These are phyloP conservation scores for Erebia aethiops DNA, from an alignment of 2,888 invertebrate genomes.

Conservation along the genomic window DNA sequence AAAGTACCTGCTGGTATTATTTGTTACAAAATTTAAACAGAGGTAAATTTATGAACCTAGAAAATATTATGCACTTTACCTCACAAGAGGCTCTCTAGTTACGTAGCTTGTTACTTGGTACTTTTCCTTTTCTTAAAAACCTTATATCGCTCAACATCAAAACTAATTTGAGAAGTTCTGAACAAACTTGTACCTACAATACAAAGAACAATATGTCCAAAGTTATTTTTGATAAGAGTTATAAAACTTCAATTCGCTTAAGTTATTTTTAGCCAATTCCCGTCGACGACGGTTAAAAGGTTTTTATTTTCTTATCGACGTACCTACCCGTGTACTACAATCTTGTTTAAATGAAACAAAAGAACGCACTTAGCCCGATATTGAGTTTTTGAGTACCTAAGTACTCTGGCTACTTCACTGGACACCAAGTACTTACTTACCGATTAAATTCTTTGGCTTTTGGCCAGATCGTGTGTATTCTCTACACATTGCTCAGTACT, in stretches of 20 bases:
- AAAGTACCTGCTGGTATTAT: too few species aligned
- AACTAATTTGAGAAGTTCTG: slow-evolving; percentile 3
- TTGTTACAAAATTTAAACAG: too few species aligned
- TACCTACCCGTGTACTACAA: background rate
- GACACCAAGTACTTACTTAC: slow-evolving; percentile 18
- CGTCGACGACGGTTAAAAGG: slow-evolving; percentile 13
- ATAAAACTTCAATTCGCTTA: slow-evolving; percentile 10
- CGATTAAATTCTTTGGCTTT: slow-evolving; percentile 25
- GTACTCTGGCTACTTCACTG: slow-evolving; percentile 23
- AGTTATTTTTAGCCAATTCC: slow-evolving; percentile 19
- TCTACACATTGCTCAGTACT: background rate
- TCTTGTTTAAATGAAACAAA: slow-evolving; percentile 19
- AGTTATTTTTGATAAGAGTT: slow-evolving; percentile 16
- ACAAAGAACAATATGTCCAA: slow-evolving; percentile 3
- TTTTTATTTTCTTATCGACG: slow-evolving; percentile 18
- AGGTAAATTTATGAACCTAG: background rate
- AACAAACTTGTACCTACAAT: background rate
- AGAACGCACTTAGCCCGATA: slow-evolving; percentile 22
- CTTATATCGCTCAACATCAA: slow-evolving; percentile 3
- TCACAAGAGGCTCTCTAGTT: background rate
- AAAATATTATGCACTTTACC: slow-evolving; percentile 3
- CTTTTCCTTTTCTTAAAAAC: background rate
- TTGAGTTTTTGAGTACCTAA: slow-evolving; percentile 22
- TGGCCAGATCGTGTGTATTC: slow-evolving; percentile 21
- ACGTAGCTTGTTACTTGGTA: background rate